phyloP scores from a whole-genome alignment of 1,140 invertebrate species.

The Leucophenga varia region DNA sequence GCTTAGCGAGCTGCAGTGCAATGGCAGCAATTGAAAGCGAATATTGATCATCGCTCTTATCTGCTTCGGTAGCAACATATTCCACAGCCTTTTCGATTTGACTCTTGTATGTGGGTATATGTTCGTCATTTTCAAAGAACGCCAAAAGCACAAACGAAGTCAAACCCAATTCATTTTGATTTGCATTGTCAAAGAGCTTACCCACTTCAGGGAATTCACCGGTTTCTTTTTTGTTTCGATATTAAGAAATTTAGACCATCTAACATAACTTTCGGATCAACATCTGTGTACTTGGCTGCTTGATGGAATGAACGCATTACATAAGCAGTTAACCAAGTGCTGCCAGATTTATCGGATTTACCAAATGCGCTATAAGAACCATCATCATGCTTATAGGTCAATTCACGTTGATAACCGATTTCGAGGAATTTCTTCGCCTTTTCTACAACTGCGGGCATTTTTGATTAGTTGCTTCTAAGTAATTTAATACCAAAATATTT shows the following conservation, averaged over 20 bases:
- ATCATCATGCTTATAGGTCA: conserved; percentile 85
- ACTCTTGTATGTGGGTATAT: conserved; percentile 61
- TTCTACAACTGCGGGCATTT: conserved; percentile 27
- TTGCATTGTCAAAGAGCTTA: conserved; percentile 59
- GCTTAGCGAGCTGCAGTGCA: conserved; percentile 73
- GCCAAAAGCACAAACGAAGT: conserved; percentile 83
- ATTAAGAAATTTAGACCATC: conserved; percentile 79
- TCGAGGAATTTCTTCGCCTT: conserved; percentile 79
- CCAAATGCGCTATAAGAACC: conserved; percentile 96
- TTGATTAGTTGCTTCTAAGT: conserved; percentile 58
- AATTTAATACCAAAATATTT: conserved; percentile 83
- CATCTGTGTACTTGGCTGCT: conserved; percentile 75
- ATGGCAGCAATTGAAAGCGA: conserved; percentile 76
- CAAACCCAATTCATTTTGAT: conserved; percentile 67
- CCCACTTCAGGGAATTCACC: conserved; percentile 83
- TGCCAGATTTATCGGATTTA: conserved; percentile 72
- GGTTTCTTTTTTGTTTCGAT: conserved; percentile 60
- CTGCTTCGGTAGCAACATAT: conserved; percentile 75
- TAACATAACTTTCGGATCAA: conserved; percentile 73
- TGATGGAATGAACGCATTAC: conserved; percentile 84
- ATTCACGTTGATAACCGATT: conserved; percentile 87
- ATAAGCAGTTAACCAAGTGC: conserved; percentile 92
- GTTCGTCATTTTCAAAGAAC: conserved; percentile 70
- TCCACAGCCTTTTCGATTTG: conserved; percentile 75
- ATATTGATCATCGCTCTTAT: conserved; percentile 73